Conservation (phyloP, 2,888 invertebrate species). For the Auanema freiburgensis region DNA sequence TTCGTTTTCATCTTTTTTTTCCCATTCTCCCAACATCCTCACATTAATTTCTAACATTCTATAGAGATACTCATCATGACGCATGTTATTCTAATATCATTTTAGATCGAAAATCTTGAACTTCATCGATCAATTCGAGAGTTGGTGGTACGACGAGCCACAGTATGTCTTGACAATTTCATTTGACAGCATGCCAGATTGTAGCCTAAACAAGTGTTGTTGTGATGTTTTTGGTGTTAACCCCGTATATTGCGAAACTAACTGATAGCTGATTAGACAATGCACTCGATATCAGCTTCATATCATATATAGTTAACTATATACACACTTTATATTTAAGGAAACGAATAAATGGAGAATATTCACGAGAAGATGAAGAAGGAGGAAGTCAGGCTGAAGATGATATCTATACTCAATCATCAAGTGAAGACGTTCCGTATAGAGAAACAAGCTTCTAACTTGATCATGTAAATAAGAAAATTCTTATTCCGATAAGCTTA, state of each 20-base stretch:
- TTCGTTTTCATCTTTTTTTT: background rate
- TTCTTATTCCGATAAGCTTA: no score
- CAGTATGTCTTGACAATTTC: slow-evolving; percentile 31
- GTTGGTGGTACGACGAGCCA: slow-evolving; percentile 43
- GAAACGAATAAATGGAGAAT: slow-evolving; percentile 38
- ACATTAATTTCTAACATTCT: slow-evolving; percentile 13
- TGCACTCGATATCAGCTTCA: background rate
- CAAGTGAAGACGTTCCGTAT: slow-evolving; percentile 19
- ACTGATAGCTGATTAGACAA: background rate
- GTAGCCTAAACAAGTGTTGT: background rate
- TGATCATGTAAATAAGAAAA: no score
- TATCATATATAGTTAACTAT: background rate
- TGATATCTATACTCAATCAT: slow-evolving; percentile 19
- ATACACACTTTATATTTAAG: slow-evolving; percentile 18
- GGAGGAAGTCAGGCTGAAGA: slow-evolving; percentile 20
- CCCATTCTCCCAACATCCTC: slow-evolving; percentile 3
- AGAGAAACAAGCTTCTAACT: slow-evolving; percentile 17
- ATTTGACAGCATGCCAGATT: background rate
- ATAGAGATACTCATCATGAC: slow-evolving; percentile 10
- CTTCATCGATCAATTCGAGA: slow-evolving; percentile 46
- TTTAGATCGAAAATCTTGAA: slow-evolving; percentile 44
- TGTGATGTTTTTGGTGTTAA: background rate
- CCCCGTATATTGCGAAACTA: background rate
- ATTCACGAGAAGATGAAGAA: slow-evolving; percentile 13
- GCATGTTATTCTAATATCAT: slow-evolving; percentile 9